Evolutionary conservation across 2,113 vertebrate genomes (phyloP), one percentile per base, ranked within the genome.

Genomic region (Leucopternis melanops): DNA sequence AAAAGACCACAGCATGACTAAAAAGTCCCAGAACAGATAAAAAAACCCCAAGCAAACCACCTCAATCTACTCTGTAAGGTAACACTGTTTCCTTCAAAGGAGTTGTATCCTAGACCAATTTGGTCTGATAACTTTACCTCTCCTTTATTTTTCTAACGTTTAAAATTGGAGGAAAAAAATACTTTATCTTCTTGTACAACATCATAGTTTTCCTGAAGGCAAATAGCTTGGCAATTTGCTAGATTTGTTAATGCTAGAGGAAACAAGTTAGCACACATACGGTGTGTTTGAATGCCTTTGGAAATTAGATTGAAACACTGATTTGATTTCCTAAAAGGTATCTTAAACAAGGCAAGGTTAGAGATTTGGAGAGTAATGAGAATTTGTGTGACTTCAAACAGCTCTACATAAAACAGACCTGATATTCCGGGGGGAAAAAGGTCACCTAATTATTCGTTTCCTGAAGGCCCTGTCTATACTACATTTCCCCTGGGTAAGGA

Each of bases 191-290:
- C 90, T 92, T 78, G 78, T 97, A 96, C 81, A 95, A 92, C 93
- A 98, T 94, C 97, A 95, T 59, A 83, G 95, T 58, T 92, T 97
- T 98, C 97, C 86, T 70, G 86, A 95, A 97, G 95, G 95, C 96
- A 82, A 83, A 96, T 93, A 98, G 95, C 92, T 80, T 95, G 91
- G 96, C 91, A 95, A 97, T 98, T 98, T 98, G 87, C 94, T 95
- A 81, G 91, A 97, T 95, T 94, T 98, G 97, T 97, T 96, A 97
- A 97, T 95, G 97, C 95, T 98, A 95, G 97, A 97, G 96, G 87
- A 97, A 98, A 97, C 97, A 98, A 98, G 97, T 97, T 94, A 95
- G 95, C 59, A 90, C 95, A 98, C 92, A 97, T 97, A 95, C 96
- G 95, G 87, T 92, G 96, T 96, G 96, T 92, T 95, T 97, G 97